phyloP scores from a whole-genome alignment of 2,113 vertebrate genomes.

The Ptilorrhoa leucosticta region DNA sequence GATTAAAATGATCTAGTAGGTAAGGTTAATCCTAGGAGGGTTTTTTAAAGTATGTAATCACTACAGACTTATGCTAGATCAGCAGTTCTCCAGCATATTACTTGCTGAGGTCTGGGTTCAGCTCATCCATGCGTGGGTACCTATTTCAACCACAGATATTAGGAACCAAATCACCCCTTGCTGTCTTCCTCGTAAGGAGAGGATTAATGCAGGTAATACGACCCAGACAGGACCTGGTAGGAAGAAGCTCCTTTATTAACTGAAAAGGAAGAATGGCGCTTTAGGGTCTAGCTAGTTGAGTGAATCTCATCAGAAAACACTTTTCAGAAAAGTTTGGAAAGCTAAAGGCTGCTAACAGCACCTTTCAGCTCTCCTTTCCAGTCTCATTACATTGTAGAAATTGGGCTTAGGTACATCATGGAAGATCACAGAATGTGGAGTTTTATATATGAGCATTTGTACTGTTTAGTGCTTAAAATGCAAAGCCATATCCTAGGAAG shows the following conservation, averaged over 20 bases:
- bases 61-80: neutral
- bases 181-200: neutral
- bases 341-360: neutral
- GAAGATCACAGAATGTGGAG: neutral
- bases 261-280: neutral
- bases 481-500: neutral
- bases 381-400: neutral
- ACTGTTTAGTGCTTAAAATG: neutral
- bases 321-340: neutral
- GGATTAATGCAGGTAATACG: neutral
- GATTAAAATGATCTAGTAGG: neutral
- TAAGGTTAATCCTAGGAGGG: neutral
- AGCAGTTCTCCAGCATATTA: neutral
- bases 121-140: neutral
- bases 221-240: neutral
- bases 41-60: neutral
- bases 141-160: neutral
- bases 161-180: neutral
- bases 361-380: neutral
- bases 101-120: neutral
- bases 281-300: neutral
- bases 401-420: accelerated
- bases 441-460: neutral
- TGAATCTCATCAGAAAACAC: neutral
- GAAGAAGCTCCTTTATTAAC: neutral